These are phyloP conservation scores for Urophycis tenuis DNA, from an alignment of 2,797 vertebrate species.

Conservation along the genomic window DNA sequence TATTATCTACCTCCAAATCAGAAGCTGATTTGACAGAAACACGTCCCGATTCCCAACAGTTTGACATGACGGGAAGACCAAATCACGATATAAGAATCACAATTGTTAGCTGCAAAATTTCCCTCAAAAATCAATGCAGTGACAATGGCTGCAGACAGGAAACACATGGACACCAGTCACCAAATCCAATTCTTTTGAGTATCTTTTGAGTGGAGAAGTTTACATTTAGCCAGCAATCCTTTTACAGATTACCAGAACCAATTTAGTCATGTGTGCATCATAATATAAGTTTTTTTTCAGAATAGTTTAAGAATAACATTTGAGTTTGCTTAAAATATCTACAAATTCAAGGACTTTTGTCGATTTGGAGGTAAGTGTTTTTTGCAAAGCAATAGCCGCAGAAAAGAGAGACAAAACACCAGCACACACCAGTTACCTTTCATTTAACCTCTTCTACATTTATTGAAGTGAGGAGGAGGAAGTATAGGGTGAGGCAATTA, in stretches of 20 bases:
- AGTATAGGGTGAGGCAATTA: slow-evolving; percentile 37
- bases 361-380: background rate
- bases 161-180: background rate
- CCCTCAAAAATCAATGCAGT: background rate
- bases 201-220: background rate
- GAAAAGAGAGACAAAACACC: background rate
- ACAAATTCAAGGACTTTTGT: background rate
- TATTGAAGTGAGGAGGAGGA: slow-evolving; percentile 46
- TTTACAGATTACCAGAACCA: background rate
- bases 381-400: background rate
- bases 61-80: background rate
- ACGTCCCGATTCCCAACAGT: background rate
- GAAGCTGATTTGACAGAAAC: no score
- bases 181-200: background rate
- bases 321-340: background rate
- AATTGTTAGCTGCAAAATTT: background rate
- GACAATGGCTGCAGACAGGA: background rate
- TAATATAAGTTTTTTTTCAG: background rate
- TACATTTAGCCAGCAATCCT: background rate
- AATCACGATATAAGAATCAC: background rate
- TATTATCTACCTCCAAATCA: no score
- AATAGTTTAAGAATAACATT: background rate
- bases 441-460: slow-evolving; percentile 41
- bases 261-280: background rate
- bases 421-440: background rate